These are phyloP conservation scores for Odobenus rosmarus DNA, from an alignment of 2,113 vertebrate species.

Conservation along the genomic window DNA sequence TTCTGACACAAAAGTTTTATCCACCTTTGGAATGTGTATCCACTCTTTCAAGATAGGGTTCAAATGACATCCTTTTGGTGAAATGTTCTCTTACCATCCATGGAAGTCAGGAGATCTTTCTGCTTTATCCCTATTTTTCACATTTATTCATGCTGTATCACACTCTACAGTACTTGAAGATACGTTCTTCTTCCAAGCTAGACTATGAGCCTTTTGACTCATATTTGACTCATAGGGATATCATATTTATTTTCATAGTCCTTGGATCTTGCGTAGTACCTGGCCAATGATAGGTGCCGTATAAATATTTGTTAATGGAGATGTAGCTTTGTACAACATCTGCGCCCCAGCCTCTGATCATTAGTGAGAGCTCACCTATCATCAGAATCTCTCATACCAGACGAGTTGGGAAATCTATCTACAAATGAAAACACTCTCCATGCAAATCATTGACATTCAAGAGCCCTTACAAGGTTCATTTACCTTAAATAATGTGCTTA, in stretches of 20 bases:
- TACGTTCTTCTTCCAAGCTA: background rate
- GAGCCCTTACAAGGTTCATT: background rate
- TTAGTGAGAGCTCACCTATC: background rate
- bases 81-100: background rate
- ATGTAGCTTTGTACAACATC: background rate
- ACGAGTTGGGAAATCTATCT: background rate
- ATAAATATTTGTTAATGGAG: background rate
- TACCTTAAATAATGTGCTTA: slow-evolving; percentile 36
- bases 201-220: background rate
- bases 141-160: background rate
- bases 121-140: background rate
- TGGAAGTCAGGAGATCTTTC: background rate
- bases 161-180: background rate
- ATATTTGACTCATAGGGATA: background rate
- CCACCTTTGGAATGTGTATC: background rate
- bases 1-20: background rate
- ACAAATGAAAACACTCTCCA: background rate
- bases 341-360: background rate
- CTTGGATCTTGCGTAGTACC: background rate
- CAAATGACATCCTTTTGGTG: background rate
- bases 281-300: background rate
- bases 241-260: background rate
- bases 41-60: background rate
- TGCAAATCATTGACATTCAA: background rate
- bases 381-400: background rate